Evolutionary conservation across 2,888 invertebrate species (phyloP), one percentile per base, ranked within the genome.

Genomic region (Vanessa cardui): DNA sequence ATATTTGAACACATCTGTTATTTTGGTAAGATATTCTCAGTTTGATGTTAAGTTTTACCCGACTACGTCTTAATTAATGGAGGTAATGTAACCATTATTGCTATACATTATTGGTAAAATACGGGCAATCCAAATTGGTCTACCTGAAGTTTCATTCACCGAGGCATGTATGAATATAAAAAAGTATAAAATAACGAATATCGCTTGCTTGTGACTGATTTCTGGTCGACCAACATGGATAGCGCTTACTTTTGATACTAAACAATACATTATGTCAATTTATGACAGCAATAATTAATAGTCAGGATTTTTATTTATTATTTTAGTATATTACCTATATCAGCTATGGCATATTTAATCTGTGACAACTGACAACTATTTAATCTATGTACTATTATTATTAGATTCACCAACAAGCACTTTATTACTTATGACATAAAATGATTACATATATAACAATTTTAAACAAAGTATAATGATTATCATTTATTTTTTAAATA

Each of bases 21-120:
- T 70, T 67, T 70, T 70, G 70, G 70, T 67, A 47, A 20, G 62
- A 67, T 70, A 70, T 47, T 47, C 67, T 70, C 70, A 67, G 67
- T 64, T 62, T 50, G 39, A 59, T 45, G 52, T 18, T 49, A 39
- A 26, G 62, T 44, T 59, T 52, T 54, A 54, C 16, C 31, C 31
- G 52, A 54, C 21, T 52, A 52, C 26, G 26, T 9, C 20, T 15
- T 21, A 15, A 52, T 26, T 26, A 15, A 26, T 31, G 16, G 39
- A 39, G 39, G 31, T 54, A 31, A 31, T 54, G 52, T 15, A 16
- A 7, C 31, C 4, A 39, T 39, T 39, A 39, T 39, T 12, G 39
- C 12, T 39, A 12, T 39, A 39, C 12, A 39, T 39, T 39, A 39
- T 39, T 39, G 12, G 12, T 39, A 12, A 12, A 39, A 9, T 12